Conservation (phyloP, 2,113 vertebrate genomes). For the Bos taurus region DNA sequence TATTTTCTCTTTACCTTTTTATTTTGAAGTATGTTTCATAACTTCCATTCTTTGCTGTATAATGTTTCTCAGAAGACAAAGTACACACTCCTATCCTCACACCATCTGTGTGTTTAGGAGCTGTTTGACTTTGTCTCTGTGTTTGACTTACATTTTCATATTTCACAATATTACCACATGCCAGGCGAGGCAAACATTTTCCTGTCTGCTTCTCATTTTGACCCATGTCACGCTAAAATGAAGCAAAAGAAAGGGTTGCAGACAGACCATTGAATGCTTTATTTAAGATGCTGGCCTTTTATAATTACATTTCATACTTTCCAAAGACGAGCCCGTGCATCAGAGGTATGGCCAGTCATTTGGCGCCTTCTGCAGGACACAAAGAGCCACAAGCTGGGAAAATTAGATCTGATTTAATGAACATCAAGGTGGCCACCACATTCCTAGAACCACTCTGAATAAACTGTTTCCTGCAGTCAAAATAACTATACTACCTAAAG, state of each 20-base stretch:
- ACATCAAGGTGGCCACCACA: neutral
- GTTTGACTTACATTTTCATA: neutral
- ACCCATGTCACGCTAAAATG: neutral
- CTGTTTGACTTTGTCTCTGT: neutral
- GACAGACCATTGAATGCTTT: neutral
- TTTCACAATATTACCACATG: neutral
- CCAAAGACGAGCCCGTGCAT: fast-evolving
- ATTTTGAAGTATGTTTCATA: neutral
- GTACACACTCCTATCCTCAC: neutral
- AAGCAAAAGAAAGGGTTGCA: neutral
- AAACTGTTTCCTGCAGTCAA: neutral
- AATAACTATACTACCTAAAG: neutral
- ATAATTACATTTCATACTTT: neutral
- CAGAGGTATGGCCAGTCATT: neutral
- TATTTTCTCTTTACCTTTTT: neutral
- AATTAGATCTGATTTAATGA: neutral
- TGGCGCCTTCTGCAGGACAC: slow-evolving; percentile 42
- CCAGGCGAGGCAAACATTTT: neutral
- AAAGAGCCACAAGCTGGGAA: neutral
- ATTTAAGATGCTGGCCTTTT: neutral
- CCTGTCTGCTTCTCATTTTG: neutral
- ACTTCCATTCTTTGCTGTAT: neutral
- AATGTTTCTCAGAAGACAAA: neutral
- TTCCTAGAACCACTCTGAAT: neutral
- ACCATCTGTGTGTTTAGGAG: neutral